Percentiles rank a stretch among this genome's conserved stretches.
Conservation (phyloP, 2,888 invertebrate species). For the Pterobdella sp. region DNA sequence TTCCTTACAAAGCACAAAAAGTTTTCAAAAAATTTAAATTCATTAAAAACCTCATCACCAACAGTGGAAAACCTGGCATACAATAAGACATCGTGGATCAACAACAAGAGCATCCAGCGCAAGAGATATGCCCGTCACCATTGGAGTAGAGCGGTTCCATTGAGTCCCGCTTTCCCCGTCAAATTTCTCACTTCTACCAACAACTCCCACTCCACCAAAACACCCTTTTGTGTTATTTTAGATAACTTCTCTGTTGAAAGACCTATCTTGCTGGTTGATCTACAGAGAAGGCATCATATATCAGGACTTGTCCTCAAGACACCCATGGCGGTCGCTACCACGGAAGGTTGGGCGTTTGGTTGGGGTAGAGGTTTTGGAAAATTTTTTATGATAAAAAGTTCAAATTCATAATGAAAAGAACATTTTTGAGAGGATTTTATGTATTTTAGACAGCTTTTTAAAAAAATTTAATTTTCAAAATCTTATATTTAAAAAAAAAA, state of each 20-base stretch:
- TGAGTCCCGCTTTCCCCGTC: constrained; percentile 17
- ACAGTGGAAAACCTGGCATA: constrained; percentile 55
- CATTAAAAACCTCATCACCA: constrained; percentile 29
- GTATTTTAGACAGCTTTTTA: too few relatives aligned
- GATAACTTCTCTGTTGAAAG: constrained; percentile 55
- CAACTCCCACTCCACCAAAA: neutral
- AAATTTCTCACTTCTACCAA: neutral
- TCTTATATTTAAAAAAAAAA: too few relatives aligned
- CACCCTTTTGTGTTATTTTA: constrained; percentile 51
- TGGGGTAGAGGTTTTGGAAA: neutral
- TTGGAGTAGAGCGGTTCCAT: constrained; percentile 36
- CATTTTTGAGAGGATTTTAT: too few relatives aligned
- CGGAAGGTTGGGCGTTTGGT: neutral
- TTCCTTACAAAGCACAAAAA: neutral
- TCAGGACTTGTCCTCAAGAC: constrained; percentile 54
- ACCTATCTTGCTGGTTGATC: constrained; percentile 55
- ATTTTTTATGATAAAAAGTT: neutral
- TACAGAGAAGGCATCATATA: constrained; percentile 51
- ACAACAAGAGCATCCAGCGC: constrained; percentile 48
- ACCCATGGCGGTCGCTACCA: constrained; percentile 52
- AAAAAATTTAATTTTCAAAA: too few relatives aligned
- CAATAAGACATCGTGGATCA: constrained; percentile 54
- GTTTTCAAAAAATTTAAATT: neutral
- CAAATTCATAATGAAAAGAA: too few relatives aligned
- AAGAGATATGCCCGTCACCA: constrained; percentile 51